Conservation (phyloP, 2,797 vertebrate species). For the Florisuga fusca region DNA sequence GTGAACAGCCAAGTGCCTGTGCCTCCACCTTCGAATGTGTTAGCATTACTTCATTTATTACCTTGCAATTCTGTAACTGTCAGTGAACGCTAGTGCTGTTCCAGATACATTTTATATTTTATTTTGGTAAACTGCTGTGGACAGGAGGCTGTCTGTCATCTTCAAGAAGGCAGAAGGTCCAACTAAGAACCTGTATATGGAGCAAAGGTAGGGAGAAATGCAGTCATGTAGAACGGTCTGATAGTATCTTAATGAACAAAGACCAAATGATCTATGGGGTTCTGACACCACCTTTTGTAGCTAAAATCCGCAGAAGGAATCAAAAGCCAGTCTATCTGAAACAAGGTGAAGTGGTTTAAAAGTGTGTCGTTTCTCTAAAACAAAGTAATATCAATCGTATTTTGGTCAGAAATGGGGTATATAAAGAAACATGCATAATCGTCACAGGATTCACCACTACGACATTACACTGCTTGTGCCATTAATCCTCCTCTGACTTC, state of each 20-base stretch:
- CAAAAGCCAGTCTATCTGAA: not conserved
- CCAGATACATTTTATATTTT: not conserved
- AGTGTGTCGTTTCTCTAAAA: fast-evolving
- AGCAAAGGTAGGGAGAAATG: not conserved
- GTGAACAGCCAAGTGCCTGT: not conserved
- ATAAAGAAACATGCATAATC: not conserved
- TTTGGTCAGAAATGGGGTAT: not conserved
- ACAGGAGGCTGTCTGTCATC: not conserved
- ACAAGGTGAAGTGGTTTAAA: not conserved
- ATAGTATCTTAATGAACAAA: not conserved
- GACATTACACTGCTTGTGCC: not conserved
- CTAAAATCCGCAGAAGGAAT: not conserved
- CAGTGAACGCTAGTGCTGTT: not conserved
- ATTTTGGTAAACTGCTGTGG: not conserved
- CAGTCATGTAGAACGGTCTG: not conserved
- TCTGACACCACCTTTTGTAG: not conserved
- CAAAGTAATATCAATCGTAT: not conserved
- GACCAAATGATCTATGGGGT: not conserved
- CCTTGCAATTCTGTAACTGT: not conserved
- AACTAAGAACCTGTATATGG: not conserved
- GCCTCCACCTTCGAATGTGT: not conserved
- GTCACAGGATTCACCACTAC: not conserved
- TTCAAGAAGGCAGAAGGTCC: not conserved
- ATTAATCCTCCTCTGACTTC: not conserved
- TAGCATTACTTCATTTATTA: not conserved